A percentile compares a stretch with the other conserved stretches of the same genome.
Conservation (phyloP, 92 coral and sea anemone species). For the Umimayanthus chanpuru region DNA sequence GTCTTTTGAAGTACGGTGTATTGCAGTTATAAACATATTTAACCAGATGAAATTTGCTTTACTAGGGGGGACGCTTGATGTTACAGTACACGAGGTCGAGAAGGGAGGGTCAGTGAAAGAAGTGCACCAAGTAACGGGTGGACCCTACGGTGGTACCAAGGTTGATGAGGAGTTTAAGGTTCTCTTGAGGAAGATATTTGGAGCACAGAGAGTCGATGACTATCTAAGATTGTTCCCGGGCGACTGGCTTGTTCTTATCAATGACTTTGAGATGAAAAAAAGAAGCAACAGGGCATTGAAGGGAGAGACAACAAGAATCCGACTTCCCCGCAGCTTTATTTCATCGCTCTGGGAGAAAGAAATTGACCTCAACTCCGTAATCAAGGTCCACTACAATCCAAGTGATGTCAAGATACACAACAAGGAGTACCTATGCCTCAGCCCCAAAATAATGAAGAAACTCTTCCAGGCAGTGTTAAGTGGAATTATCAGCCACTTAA, state of each 20-base stretch:
- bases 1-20: no score
- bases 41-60: neutral
- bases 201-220: neutral
- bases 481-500: conserved; percentile 17
- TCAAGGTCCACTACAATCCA: neutral
- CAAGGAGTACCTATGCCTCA: conserved; percentile 37
- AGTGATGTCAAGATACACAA: conserved; percentile 7
- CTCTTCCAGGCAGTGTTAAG: conserved; percentile 3
- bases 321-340: neutral
- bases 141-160: conserved; percentile 33
- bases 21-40: neutral
- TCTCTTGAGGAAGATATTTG: conserved; percentile 31
- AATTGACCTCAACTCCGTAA: neutral
- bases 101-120: neutral
- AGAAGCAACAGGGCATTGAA: conserved; percentile 18
- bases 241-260: conserved; percentile 36
- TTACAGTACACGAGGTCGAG: conserved; percentile 26
- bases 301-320: conserved; percentile 11
- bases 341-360: neutral
- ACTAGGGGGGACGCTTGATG: conserved; percentile 26
- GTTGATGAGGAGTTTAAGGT: conserved; percentile 26
- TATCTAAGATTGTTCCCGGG: conserved; percentile 17
- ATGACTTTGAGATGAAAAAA: conserved; percentile 24
- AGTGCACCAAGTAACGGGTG: conserved; percentile 4
- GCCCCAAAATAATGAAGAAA: conserved; percentile 23